Percentiles rank a stretch among this genome's conserved stretches.
These are phyloP conservation scores for Pachypanchax playfairii DNA, from an alignment of 2,113 vertebrate genomes.

Conservation along the genomic window DNA sequence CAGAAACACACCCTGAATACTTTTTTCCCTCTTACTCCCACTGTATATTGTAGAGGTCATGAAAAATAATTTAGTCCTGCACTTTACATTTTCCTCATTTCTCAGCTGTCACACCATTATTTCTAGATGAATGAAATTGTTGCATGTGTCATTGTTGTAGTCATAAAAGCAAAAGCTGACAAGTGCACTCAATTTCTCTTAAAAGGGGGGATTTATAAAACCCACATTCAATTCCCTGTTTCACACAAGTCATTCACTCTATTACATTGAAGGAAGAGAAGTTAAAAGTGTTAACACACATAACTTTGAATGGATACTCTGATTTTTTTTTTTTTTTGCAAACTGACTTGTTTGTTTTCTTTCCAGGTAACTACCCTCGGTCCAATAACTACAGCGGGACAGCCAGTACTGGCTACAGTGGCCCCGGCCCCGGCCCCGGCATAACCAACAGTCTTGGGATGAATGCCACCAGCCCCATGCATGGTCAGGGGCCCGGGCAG, in stretches of 20 bases:
- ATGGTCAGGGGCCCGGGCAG: conserved; percentile 92
- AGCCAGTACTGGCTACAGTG: conserved; percentile 88
- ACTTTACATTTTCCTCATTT: conserved; percentile 31
- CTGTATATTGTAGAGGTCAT: conserved; percentile 14
- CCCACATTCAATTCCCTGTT: conserved; percentile 18
- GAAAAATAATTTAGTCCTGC: conserved; percentile 36
- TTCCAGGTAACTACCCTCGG: conserved; percentile 93
- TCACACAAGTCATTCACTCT: conserved; percentile 37
- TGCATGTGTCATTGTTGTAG: conserved; percentile 27
- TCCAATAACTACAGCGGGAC: conserved; percentile 88
- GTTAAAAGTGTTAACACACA: conserved; percentile 11
- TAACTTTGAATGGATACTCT: background rate
- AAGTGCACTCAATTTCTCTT: conserved; percentile 25
- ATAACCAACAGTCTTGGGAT: conserved; percentile 88
- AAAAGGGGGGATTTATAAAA: conserved; percentile 49
- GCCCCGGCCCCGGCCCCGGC: conserved; percentile 82
- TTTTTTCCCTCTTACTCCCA: background rate
- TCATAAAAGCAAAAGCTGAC: conserved; percentile 31
- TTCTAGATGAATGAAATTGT: conserved; percentile 46
- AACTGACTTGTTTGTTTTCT: conserved; percentile 45
- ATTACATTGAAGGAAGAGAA: conserved; percentile 22
- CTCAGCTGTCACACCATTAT: conserved; percentile 15
- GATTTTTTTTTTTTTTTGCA: background rate
- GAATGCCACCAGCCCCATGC: conserved; percentile 94
- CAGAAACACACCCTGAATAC: conserved; percentile 25